Conservation (phyloP, 2,797 vertebrate species). For the Aeoliscus strigatus region DNA sequence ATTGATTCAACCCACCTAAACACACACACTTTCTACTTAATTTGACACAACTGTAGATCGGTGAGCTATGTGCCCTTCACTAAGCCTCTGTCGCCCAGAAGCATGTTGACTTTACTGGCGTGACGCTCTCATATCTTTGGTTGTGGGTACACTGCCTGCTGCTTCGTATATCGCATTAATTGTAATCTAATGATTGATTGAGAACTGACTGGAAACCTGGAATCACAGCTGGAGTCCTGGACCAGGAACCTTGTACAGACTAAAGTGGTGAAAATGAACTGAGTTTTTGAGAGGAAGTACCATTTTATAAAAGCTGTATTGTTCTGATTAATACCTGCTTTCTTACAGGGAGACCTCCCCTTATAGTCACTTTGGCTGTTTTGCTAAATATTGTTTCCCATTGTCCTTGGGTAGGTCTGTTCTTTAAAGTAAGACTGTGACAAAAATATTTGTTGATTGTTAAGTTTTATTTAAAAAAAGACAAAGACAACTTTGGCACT, state of each 20-base stretch:
- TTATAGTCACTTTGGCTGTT: slow-evolving; percentile 73
- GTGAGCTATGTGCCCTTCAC: slow-evolving; percentile 27
- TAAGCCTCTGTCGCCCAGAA: too few relatives aligned
- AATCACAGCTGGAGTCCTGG: slow-evolving; percentile 42
- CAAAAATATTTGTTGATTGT: slow-evolving; percentile 53
- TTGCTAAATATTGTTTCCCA: slow-evolving; percentile 73
- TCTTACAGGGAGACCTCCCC: slow-evolving; percentile 57
- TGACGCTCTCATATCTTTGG: too few relatives aligned
- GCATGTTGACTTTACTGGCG: too few relatives aligned
- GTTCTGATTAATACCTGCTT: too few relatives aligned
- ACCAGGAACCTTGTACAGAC: slow-evolving; percentile 52
- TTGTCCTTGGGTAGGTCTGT: slow-evolving; percentile 77
- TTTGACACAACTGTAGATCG: slow-evolving; percentile 69
- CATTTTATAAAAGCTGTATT: too few relatives aligned
- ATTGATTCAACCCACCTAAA: slow-evolving; percentile 22
- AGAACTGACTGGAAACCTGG: slow-evolving; percentile 46
- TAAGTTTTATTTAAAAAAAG: slow-evolving; percentile 57
- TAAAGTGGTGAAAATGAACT: too few relatives aligned
- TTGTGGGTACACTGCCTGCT: too few relatives aligned
- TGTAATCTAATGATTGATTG: slow-evolving; percentile 24
- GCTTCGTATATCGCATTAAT: slow-evolving; percentile 20
- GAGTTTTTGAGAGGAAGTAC: too few relatives aligned
- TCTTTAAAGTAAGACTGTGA: slow-evolving; percentile 76
- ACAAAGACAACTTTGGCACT: slow-evolving; percentile 56
- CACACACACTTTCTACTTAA: slow-evolving; percentile 33